A percentile compares a stretch with the other conserved stretches of the same genome.
Evolutionary conservation across 2,888 invertebrate species (phyloP).

Genomic region (Agrochola macilenta): DNA sequence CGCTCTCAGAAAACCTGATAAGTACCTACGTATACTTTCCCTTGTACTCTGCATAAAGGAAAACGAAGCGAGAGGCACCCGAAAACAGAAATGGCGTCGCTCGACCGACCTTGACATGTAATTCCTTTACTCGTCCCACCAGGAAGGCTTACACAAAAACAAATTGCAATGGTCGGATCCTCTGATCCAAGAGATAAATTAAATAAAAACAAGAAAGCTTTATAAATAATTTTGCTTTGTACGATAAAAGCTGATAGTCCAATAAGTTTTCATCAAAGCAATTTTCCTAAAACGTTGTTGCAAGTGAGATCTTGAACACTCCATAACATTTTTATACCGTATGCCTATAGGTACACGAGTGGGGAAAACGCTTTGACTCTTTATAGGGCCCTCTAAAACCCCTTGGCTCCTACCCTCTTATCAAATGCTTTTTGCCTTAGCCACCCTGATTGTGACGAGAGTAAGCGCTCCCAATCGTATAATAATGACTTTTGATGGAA

Average conservation of each 20-base stretch:
- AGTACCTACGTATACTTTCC: neutral
- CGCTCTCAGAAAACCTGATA: neutral
- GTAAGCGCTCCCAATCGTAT: slow-evolving; percentile 53
- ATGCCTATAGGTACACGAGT: slow-evolving; percentile 42
- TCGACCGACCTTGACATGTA: slow-evolving; percentile 46
- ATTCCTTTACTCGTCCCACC: slow-evolving; percentile 12
- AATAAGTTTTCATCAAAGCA: slow-evolving; percentile 28
- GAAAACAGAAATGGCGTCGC: slow-evolving; percentile 54
- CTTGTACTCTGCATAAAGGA: slow-evolving; percentile 8
- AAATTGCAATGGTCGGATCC: slow-evolving; percentile 30
- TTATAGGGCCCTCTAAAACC: slow-evolving; percentile 60
- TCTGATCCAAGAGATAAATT: slow-evolving; percentile 14
- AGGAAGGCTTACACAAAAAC: slow-evolving; percentile 38
- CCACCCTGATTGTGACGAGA: slow-evolving; percentile 58
- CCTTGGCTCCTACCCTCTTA: slow-evolving; percentile 62
- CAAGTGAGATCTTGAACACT: slow-evolving; percentile 26
- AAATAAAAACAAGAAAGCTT: slow-evolving; percentile 14
- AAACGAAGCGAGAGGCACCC: slow-evolving; percentile 10
- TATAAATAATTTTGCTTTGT: slow-evolving; percentile 1
- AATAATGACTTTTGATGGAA: slow-evolving; percentile 56
- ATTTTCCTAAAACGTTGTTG: slow-evolving; percentile 50
- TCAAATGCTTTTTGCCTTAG: slow-evolving; percentile 62
- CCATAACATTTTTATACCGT: slow-evolving; percentile 52
- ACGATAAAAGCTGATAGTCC: slow-evolving; percentile 9
- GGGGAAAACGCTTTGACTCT: slow-evolving; percentile 60